These are phyloP conservation scores for Theretra japonica DNA, from an alignment of 2,888 invertebrate genomes.

Conservation along the genomic window DNA sequence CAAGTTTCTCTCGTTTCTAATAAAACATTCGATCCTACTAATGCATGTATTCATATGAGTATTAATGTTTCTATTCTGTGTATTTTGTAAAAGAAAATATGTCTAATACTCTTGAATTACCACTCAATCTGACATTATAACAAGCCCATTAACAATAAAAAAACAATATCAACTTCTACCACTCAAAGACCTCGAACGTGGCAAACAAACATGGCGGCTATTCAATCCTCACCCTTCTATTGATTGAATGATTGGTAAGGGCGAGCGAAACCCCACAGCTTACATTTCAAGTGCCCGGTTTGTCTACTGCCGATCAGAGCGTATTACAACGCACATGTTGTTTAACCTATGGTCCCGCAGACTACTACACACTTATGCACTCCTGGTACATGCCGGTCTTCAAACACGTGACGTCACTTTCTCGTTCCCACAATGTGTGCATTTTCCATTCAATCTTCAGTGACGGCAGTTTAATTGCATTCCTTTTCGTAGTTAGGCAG, in stretches of 20 bases:
- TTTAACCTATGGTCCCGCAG: neutral
- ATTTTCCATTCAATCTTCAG: neutral
- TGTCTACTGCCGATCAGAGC: neutral
- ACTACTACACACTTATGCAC: neutral
- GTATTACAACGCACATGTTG: neutral
- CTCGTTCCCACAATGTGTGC: neutral
- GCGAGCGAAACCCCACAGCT: neutral
- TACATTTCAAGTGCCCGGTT: neutral
- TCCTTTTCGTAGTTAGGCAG: neutral
- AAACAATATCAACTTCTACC: neutral
- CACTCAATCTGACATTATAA: no score
- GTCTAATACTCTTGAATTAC: no score
- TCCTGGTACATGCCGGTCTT: neutral
- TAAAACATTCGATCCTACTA: no score
- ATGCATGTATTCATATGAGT: no score
- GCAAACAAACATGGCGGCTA: neutral
- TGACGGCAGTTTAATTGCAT: neutral
- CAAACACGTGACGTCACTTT: neutral
- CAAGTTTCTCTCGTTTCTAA: no score
- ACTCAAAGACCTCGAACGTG: neutral
- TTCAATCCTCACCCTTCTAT: neutral
- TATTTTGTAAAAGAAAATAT: no score
- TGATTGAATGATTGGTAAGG: constrained; percentile 1
- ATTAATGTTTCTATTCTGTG: no score
- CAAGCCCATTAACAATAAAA: neutral